Conservation (phyloP, 1,140 invertebrate species). For the Drosophila santomea region DNA sequence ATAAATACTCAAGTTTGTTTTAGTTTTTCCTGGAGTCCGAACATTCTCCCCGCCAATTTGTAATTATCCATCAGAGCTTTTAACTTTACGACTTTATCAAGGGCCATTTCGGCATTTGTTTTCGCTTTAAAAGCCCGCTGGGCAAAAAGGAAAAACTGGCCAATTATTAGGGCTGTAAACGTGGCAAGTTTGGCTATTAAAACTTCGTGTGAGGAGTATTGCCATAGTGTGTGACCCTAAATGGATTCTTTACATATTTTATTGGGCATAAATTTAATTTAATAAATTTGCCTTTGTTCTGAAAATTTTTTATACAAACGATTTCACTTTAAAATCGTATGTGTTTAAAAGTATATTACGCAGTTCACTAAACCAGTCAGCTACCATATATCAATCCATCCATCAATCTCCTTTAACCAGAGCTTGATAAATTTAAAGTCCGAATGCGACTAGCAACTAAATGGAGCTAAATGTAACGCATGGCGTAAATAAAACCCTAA, state of each 20-base stretch:
- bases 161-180: constrained; percentile 62
- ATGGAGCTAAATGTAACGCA: constrained; percentile 73
- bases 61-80: constrained; percentile 65
- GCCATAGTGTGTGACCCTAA: neutral
- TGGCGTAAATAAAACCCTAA: constrained; percentile 68
- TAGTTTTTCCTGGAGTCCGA: constrained; percentile 33
- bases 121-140: constrained; percentile 32
- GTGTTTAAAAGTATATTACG: constrained; percentile 15
- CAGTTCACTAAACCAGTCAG: constrained; percentile 28
- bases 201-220: constrained; percentile 18
- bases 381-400: constrained; percentile 8
- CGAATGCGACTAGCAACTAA: constrained; percentile 55
- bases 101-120: constrained; percentile 38
- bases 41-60: constrained; percentile 30
- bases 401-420: neutral
- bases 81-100: constrained; percentile 73
- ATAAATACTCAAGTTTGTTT: constrained; percentile 71
- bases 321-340: neutral
- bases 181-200: constrained; percentile 42
- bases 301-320: neutral
- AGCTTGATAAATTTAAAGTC: constrained; percentile 70
- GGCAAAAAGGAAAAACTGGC: constrained; percentile 32
- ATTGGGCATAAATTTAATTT: constrained; percentile 17
- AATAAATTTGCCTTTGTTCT: neutral
- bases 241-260: neutral